Evolutionary conservation across 2,888 invertebrate genomes (phyloP).

Genomic region (Habroteleia sp.): DNA sequence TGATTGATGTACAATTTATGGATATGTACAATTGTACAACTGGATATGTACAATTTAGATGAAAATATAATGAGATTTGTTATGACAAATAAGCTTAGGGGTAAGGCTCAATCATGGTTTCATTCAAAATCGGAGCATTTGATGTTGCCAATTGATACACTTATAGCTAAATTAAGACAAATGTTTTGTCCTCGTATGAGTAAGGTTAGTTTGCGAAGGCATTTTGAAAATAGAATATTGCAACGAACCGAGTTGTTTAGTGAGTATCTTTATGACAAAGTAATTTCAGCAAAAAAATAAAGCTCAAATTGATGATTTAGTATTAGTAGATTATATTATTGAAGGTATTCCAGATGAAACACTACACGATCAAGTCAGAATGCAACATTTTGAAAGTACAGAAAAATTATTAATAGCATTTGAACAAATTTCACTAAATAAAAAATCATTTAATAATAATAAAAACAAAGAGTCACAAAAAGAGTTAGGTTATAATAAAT

Average conservation of each 20-base stretch:
- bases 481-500: background rate
- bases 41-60: too few species aligned
- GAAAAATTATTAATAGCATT: conserved; percentile 3
- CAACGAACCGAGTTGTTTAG: conserved; percentile 14
- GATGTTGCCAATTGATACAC: background rate
- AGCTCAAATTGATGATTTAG: conserved; percentile 20
- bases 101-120: too few species aligned
- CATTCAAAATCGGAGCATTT: conserved; percentile 1
- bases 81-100: too few species aligned
- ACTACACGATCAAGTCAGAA: conserved; percentile 13
- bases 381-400: conserved; percentile 8
- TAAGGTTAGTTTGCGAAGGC: conserved; percentile 25
- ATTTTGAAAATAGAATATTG: conserved; percentile 40
- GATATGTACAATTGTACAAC: too few species aligned
- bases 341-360: conserved; percentile 30
- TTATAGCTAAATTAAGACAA: background rate
- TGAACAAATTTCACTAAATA: background rate
- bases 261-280: conserved; percentile 38
- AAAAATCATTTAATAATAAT: background rate
- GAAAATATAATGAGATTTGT: too few species aligned
- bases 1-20: too few species aligned
- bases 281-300: conserved; percentile 40
- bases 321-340: conserved; percentile 30
- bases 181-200: conserved; percentile 2
- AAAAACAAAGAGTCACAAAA: too few species aligned